Evolutionary conservation across 2,888 invertebrate genomes (phyloP).

Genomic region (Anthophora plumipes): DNA sequence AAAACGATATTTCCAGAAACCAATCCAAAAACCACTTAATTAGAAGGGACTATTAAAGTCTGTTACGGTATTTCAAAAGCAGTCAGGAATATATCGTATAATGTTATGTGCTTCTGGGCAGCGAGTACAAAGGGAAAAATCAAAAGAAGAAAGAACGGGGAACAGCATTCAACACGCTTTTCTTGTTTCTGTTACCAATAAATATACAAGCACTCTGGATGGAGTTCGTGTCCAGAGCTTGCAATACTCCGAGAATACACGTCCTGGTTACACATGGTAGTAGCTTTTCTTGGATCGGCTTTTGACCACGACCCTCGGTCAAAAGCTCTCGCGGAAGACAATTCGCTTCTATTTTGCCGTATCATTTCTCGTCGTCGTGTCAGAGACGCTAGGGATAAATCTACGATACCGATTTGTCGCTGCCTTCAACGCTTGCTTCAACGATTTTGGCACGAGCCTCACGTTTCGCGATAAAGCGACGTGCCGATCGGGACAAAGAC

Average conservation of each 20-base stretch:
- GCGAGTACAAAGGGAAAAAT: not conserved
- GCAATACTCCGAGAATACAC: conserved; percentile 50
- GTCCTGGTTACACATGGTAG: conserved; percentile 35
- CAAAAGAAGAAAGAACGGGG: conserved; percentile 18
- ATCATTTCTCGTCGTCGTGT: conserved; percentile 55
- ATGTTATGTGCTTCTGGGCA: not conserved
- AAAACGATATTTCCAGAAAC: not conserved
- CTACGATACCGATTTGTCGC: conserved; percentile 56
- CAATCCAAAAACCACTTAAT: not conserved
- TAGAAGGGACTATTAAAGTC: not conserved
- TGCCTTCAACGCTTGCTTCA: not conserved
- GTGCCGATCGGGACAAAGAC: conserved; percentile 65
- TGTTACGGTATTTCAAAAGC: not conserved
- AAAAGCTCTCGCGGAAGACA: conserved; percentile 61
- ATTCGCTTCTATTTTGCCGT: conserved; percentile 64
- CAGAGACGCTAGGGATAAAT: conserved; percentile 40
- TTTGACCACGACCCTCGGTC: conserved; percentile 41
- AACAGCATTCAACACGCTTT: conserved; percentile 13
- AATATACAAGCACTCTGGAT: conserved; percentile 41
- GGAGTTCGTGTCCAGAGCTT: conserved; percentile 59
- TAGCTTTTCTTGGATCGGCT: conserved; percentile 12
- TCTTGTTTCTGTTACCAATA: conserved; percentile 61
- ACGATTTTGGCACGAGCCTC: conserved; percentile 67
- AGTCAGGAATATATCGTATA: too few species aligned
- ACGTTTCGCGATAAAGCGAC: conserved; percentile 69